Base-by-base conservation (phyloP, 1,140 invertebrate genomes). In the Potamilus streckersoni region DNA sequence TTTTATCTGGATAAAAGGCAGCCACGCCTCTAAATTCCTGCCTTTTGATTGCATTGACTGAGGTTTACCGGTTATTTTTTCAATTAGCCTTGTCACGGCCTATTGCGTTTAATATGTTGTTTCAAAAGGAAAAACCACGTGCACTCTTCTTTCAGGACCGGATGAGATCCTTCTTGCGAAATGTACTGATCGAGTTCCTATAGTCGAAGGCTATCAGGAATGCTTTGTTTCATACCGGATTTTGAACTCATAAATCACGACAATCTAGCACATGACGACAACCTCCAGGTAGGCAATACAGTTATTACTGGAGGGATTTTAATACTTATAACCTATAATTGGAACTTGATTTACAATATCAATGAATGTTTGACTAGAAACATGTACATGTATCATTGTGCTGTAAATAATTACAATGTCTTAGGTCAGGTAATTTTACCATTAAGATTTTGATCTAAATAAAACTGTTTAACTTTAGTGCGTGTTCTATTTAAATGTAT, bases 141-240 rank as follows among this genome's bases (percentile, higher is more conserved):
- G 65, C 19, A 31, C 19, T 15, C 19, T 11, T 69, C 16, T 55
- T 55, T n/a, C 16, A 69, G n/a, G 56, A 55, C 49, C 56, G 8
- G 49, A 69, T 55, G 49, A 16, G 56, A 69, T 19, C 38, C 17
- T 19, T 19, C 19, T 69, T 73, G 38, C 65, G 71, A 66, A 73
- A 66, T 56, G 49, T 66, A 27, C 20, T 66, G 23, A 17, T 66
- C 38, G 57, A 64, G 71, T 49, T 17, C 12, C 12, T 56, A n/a
- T n/a, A n/a, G n/a, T n/a, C n/a, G n/a, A n/a, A n/a, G n/a, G n/a
- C n/a, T n/a, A 49, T 49, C 38, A 49, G 11, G 38, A 49, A 8
- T 49, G 38, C 6, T 49, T n/a, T 31, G 59, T 0, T n/a, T 56
- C 15, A 20, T 69, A n/a, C 49, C 12, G 4, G 49, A 55, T 11